A percentile compares a stretch with the other conserved stretches of the same genome.
These are phyloP conservation scores for Biston betularia DNA, from an alignment of 2,888 invertebrate species.

Conservation along the genomic window DNA sequence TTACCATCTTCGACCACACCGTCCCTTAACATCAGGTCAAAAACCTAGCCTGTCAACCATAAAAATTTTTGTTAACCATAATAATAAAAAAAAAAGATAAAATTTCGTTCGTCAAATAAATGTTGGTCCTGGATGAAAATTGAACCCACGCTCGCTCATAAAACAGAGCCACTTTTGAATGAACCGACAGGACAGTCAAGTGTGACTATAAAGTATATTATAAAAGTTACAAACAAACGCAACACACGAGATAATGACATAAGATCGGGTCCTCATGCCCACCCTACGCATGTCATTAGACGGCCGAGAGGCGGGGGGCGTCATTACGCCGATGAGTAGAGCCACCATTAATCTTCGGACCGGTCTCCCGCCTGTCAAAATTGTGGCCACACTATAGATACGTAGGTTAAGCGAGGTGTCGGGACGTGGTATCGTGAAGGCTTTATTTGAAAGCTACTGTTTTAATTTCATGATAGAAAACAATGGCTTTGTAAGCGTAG, in stretches of 20 bases:
- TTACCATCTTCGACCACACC: no score
- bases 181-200: not conserved
- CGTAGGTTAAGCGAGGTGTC: conserved; percentile 33
- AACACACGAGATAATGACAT: conserved; percentile 13
- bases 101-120: no score
- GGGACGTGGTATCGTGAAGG: conserved; percentile 26
- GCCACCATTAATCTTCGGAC: conserved; percentile 82
- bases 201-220: no score
- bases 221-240: not conserved
- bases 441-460: conserved; percentile 27
- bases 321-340: conserved; percentile 85
- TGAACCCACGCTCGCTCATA: no score
- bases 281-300: conserved; percentile 84
- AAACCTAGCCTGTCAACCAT: no score
- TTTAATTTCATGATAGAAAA: conserved; percentile 9
- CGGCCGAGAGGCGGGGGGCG: conserved; percentile 73
- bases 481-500: not conserved
- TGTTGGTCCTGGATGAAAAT: no score
- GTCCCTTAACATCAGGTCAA: no score
- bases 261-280: conserved; percentile 32
- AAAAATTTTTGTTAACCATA: no score
- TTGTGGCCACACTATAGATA: conserved; percentile 74
- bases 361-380: conserved; percentile 83
- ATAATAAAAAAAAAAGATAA: no score
- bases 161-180: no score